Conservation (phyloP, 2,797 vertebrate genomes). For the Pangasius mekongensis region DNA sequence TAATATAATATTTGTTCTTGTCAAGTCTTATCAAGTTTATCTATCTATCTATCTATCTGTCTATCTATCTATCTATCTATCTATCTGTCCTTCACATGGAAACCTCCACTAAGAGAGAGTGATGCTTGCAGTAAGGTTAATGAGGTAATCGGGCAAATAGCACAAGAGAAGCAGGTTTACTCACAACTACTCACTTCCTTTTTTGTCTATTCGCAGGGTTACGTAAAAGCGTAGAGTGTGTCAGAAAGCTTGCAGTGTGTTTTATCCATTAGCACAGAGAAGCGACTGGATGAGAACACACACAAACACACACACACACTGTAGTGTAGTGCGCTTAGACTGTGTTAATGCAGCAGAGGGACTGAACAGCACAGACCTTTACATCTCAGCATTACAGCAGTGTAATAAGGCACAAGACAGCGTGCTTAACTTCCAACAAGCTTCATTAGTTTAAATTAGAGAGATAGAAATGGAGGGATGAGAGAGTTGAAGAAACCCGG, state of each 20-base stretch:
- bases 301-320: not conserved
- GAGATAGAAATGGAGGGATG: slow-evolving; percentile 21
- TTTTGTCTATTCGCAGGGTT: not conserved
- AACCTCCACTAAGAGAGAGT: not conserved
- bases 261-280: not conserved
- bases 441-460: slow-evolving; percentile 28
- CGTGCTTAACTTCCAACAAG: slow-evolving; percentile 23
- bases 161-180: not conserved
- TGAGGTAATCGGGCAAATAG: not conserved
- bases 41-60: slow-evolving; percentile 14
- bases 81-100: not conserved
- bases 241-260: not conserved
- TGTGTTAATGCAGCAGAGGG: slow-evolving; percentile 18
- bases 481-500: not conserved
- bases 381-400: slow-evolving; percentile 39
- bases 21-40: not conserved
- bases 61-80: not conserved
- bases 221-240: not conserved
- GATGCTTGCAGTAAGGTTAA: not conserved
- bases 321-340: not conserved
- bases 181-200: not conserved
- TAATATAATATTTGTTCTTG: too few relatives aligned
- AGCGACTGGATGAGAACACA: not conserved
- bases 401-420: slow-evolving; percentile 31
- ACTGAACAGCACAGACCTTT: slow-evolving; percentile 38